A percentile compares a stretch with the other conserved stretches of the same genome.
phyloP scores from a whole-genome alignment of 2,113 vertebrate genomes.

The Salvator merianae region DNA sequence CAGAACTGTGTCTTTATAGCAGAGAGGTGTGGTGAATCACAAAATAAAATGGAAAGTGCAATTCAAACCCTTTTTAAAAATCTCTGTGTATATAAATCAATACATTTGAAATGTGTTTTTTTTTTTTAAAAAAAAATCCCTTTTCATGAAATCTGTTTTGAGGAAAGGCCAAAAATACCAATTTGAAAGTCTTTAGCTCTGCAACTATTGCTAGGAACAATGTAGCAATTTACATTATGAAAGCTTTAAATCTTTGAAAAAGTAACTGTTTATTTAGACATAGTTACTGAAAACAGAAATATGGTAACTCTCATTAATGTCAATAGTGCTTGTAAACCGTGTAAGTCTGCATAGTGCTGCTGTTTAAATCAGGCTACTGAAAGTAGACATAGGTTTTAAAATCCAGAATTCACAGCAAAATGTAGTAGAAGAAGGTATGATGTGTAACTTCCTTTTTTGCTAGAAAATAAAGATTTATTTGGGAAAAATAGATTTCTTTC shows the following conservation, averaged over 20 bases:
- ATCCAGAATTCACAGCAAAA: not conserved
- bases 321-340: not conserved
- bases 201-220: not conserved
- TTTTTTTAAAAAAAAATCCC: not conserved
- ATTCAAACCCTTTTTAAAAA: not conserved
- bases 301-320: not conserved
- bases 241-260: not conserved
- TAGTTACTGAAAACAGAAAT: not conserved
- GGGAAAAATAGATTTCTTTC: not conserved
- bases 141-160: not conserved
- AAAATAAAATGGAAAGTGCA: not conserved
- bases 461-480: not conserved
- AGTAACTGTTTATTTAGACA: not conserved
- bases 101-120: not conserved
- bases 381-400: not conserved
- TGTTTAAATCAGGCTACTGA: not conserved
- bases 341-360: not conserved
- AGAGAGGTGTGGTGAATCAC: not conserved
- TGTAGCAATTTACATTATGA: not conserved
- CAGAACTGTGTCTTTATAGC: accelerated
- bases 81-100: not conserved
- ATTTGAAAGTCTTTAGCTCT: not conserved
- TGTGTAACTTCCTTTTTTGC: conserved; percentile 2
- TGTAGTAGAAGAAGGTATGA: not conserved
- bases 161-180: not conserved